Evolutionary conservation across 2,888 invertebrate genomes (phyloP), one percentile per base, ranked within the genome.

Genomic region (Spatulosminthurus flaviceps): DNA sequence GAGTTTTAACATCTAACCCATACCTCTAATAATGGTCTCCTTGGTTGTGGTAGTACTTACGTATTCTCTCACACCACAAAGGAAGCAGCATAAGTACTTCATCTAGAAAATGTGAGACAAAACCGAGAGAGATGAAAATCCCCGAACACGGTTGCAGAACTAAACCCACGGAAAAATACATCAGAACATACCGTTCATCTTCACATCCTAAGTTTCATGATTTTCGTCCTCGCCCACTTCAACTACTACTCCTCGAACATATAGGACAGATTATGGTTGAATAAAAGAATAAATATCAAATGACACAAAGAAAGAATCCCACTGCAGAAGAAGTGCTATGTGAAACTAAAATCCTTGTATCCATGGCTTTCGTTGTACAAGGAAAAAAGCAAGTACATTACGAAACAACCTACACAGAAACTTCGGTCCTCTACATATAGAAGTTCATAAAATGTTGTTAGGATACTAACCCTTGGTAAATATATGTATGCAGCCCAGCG

Each of bases 191-290:
- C 51, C 51, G 51, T 51, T 19, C n/a, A 2, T 51, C 51, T 51
- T n/a, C n/a, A 19, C 51, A 51, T 51, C 16, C 16, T 51, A 51
- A 19, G 51, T 51, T 51, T 51, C 51, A 51, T 51, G 16, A 51
- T n/a, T n/a, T n/a, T n/a, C n/a, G n/a, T n/a, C n/a, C n/a, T n/a
- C n/a, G n/a, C n/a, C n/a, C n/a, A n/a, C n/a, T n/a, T n/a, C n/a
- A n/a, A n/a, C n/a, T n/a, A n/a, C n/a, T n/a, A 19, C 51, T 51
- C n/a, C 51, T 51, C 16, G 9, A 51, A 51, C 51, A 5, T 51
- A 51, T 19, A 51, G 51, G n/a, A 51, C 51, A 51, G 51, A 51
- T 51, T 51, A 51, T 51, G 51, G 51, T 51, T 51, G 51, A 51
- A 51, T 51, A 51, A 5, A 13, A 16, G 51, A 51, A 51, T 51